A percentile compares a stretch with the other conserved stretches of the same genome.
Conservation (phyloP, 2,113 vertebrate genomes). For the Cheirogaleus medius region DNA sequence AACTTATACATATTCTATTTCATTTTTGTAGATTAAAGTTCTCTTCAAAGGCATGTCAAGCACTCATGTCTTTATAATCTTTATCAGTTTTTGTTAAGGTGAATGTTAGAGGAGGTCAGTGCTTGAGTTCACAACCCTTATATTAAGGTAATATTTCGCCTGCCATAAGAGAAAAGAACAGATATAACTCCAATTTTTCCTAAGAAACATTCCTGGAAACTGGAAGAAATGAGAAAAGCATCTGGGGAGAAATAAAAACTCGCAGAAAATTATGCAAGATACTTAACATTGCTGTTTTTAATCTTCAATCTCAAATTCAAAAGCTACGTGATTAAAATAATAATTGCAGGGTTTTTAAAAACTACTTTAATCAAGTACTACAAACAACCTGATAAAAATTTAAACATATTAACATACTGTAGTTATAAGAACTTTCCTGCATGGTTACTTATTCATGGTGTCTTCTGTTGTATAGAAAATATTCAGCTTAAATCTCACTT, state of each 20-base stretch:
- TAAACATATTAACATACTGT: background rate
- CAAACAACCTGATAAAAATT: background rate
- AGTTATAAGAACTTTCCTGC: background rate
- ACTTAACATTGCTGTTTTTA: slow-evolving; percentile 28
- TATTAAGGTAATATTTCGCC: slow-evolving; percentile 37
- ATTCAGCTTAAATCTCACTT: background rate
- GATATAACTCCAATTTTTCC: slow-evolving; percentile 44
- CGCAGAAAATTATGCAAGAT: slow-evolving; percentile 30
- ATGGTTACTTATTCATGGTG: slow-evolving; percentile 12
- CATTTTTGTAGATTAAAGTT: slow-evolving; percentile 30
- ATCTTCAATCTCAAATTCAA: background rate
- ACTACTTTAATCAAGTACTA: slow-evolving; percentile 15
- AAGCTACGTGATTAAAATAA: background rate
- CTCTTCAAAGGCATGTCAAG: slow-evolving; percentile 3
- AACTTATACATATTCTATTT: background rate
- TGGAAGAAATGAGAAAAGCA: slow-evolving; percentile 50
- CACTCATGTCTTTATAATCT: background rate
- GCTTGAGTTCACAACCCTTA: slow-evolving; percentile 8
- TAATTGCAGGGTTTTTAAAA: background rate
- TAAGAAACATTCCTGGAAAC: slow-evolving; percentile 38
- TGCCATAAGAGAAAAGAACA: slow-evolving; percentile 28
- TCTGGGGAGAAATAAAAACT: slow-evolving; percentile 31
- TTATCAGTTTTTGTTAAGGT: background rate
- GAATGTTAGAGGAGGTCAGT: slow-evolving; percentile 10
- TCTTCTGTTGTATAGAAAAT: background rate